Conservation (phyloP, 2,113 vertebrate species). For the Phodopus roborovskii region DNA sequence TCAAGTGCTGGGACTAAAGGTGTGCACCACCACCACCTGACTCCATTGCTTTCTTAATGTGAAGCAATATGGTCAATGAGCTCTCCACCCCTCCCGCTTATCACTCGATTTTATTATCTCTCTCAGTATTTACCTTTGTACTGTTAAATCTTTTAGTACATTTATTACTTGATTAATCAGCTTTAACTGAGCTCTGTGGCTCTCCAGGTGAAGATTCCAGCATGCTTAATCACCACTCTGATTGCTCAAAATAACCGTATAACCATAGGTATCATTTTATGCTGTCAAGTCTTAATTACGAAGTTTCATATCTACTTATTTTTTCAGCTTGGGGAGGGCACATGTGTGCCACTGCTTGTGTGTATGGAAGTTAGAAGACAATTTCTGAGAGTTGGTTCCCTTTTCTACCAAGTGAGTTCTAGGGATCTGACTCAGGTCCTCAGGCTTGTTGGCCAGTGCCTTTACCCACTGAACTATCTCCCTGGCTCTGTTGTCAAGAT, state of each 20-base stretch:
- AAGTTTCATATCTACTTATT: no score
- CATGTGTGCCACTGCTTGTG: background rate
- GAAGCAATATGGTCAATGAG: background rate
- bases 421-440: background rate
- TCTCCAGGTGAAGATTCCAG: background rate
- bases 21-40: background rate
- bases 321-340: background rate
- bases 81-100: background rate
- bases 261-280: background rate
- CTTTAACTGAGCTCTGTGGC: background rate
- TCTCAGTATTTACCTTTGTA: slow-evolving; percentile 3
- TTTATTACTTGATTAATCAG: background rate
- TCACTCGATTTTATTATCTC: background rate
- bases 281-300: background rate
- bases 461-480: background rate
- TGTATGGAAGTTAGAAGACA: background rate
- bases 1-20: background rate
- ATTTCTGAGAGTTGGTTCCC: background rate
- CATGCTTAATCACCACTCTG: background rate
- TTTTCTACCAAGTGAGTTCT: no score
- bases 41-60: background rate
- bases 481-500: background rate
- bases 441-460: background rate
- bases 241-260: background rate
- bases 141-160: background rate